phyloP scores from a whole-genome alignment of 2,797 vertebrate species.

The Apodemus agrarius region DNA sequence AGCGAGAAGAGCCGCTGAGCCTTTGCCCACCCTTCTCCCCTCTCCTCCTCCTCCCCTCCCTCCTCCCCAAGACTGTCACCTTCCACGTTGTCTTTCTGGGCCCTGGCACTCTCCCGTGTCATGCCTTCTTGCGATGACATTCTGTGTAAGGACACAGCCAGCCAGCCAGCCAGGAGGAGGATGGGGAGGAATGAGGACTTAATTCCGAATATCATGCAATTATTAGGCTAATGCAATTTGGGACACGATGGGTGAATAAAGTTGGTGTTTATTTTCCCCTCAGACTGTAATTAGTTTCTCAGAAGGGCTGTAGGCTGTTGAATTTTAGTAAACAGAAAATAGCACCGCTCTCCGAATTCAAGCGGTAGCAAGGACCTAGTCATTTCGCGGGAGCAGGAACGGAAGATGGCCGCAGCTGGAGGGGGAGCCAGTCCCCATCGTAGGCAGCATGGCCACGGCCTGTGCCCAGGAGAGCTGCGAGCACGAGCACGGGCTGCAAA shows the following conservation, averaged over 20 bases:
- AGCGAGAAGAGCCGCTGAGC: neutral
- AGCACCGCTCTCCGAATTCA: conserved; percentile 60
- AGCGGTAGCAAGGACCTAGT: conserved; percentile 33
- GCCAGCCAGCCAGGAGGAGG: neutral
- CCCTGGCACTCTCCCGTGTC: neutral
- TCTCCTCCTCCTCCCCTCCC: neutral
- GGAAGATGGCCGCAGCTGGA: conserved; percentile 45
- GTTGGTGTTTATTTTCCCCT: conserved; percentile 30
- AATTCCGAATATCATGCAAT: conserved; percentile 23
- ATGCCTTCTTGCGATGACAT: neutral
- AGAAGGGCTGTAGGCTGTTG: conserved; percentile 20
- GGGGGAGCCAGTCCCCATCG: neutral
- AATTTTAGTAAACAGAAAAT: conserved; percentile 10
- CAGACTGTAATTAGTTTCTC: conserved; percentile 62
- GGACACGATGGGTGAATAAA: neutral
- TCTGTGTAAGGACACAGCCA: neutral
- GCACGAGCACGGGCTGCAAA: neutral
- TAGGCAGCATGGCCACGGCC: neutral
- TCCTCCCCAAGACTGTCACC: neutral
- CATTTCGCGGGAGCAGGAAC: neutral
- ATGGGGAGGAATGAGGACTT: neutral
- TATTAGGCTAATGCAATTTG: conserved; percentile 43
- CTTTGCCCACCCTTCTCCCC: neutral
- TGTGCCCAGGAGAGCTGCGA: neutral
- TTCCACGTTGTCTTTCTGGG: neutral